A percentile compares a stretch with the other conserved stretches of the same genome.
These are phyloP conservation scores for Turdus rufiventris DNA, from an alignment of 2,113 vertebrate species.

Conservation along the genomic window DNA sequence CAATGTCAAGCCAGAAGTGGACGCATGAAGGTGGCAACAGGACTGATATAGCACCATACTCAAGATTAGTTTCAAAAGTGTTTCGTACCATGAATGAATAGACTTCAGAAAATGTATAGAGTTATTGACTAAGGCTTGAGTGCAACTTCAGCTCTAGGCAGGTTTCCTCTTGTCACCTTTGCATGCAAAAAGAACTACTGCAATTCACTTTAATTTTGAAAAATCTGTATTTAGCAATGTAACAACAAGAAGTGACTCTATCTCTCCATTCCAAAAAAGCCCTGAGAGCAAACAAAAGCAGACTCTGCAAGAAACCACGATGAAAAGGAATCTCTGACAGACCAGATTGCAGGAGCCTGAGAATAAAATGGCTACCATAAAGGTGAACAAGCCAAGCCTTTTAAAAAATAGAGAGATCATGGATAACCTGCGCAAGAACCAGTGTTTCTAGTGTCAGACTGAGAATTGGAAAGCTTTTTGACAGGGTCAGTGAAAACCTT, in stretches of 20 bases:
- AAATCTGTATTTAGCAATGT: neutral
- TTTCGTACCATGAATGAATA: neutral
- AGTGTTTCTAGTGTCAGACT: neutral
- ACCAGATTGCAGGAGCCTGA: neutral
- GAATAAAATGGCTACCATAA: neutral
- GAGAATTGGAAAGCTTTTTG: neutral
- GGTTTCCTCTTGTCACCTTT: neutral
- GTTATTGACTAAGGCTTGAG: neutral
- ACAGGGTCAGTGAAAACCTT: neutral
- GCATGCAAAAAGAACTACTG: neutral
- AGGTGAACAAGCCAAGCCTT: neutral
- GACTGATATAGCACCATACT: neutral
- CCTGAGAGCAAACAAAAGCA: neutral
- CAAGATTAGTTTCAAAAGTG: neutral
- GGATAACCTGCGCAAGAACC: neutral
- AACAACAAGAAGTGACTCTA: neutral
- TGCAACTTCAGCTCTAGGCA: neutral
- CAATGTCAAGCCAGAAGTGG: neutral
- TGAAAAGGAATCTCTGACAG: neutral
- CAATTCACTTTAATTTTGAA: neutral
- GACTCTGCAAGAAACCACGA: neutral
- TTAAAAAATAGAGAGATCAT: neutral
- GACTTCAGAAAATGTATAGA: neutral
- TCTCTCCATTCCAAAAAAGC: neutral
- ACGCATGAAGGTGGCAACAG: neutral